Evolutionary conservation across 2,888 invertebrate species (phyloP).

Genomic region (Pilophorus perplexus): DNA sequence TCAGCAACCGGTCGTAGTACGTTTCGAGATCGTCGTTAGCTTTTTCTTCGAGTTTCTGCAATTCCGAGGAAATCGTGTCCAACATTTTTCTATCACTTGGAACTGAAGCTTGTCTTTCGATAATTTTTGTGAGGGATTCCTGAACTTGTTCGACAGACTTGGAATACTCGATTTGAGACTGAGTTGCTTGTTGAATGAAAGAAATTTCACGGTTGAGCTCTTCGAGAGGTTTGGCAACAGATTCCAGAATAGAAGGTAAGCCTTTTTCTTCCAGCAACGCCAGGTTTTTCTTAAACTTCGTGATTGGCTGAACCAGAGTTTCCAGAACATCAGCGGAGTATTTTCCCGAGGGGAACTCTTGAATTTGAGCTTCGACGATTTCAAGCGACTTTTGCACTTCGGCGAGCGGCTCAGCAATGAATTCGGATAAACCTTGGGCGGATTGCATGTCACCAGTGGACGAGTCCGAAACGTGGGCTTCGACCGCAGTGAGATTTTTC

Average conservation of each 20-base stretch:
- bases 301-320: conserved; percentile 51
- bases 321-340: conserved; percentile 50
- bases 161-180: conserved; percentile 43
- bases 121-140: conserved; percentile 49
- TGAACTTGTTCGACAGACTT: conserved; percentile 50
- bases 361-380: conserved; percentile 54
- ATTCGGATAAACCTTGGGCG: conserved; percentile 51
- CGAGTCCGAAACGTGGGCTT: conserved; percentile 53
- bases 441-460: conserved; percentile 46
- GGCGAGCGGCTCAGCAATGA: conserved; percentile 57
- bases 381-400: conserved; percentile 60
- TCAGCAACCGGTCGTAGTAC: conserved; percentile 43
- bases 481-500: conserved; percentile 56
- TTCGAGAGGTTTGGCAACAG: conserved; percentile 51
- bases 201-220: conserved; percentile 52
- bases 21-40: conserved; percentile 44
- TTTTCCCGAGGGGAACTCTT: conserved; percentile 48
- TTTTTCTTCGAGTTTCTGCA: conserved; percentile 44
- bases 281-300: conserved; percentile 50
- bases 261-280: conserved; percentile 47
- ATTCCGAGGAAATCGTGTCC: conserved; percentile 43
- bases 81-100: conserved; percentile 41
- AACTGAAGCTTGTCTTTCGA: conserved; percentile 49
- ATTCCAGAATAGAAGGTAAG: conserved; percentile 48
- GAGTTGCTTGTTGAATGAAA: conserved; percentile 47